Evolutionary conservation across 2,113 vertebrate genomes (phyloP), one percentile per base, ranked within the genome.

Genomic region (Urocynchramus pylzowi): DNA sequence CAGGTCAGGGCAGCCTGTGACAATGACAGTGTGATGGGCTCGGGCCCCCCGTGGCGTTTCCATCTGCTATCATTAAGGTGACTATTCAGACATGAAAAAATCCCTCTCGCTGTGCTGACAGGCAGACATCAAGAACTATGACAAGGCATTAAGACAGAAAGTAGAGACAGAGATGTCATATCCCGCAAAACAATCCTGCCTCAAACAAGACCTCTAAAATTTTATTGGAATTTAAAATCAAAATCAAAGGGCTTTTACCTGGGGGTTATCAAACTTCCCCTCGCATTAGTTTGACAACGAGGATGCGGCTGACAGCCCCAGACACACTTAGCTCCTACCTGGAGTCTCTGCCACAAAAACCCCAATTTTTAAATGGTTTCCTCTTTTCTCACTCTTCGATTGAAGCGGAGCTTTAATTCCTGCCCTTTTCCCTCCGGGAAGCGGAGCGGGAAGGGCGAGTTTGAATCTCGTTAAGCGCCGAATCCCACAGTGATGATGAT

Each of bases 61-160:
- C 99, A 99, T 99, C 98, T 99, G 98, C 98, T 98, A 98, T 99
- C 99, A 99, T 99, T 99, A 99, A 99, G 98, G 98, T 98, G 98
- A 98, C 98, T 98, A 98, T 94, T 99, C 98, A 99, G 98, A 99
- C 99, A 99, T 99, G 98, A 99, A 99, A 97, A 98, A 98, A 98
- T 98, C 98, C 98, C 98, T 98, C 98, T 98, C 92, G 98, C 98
- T 98, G 98, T 89, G 98, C 98, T 99, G 98, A 99, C 98, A 99
- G 98, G 98, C 98, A 98, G 97, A 95, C 98, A 98, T 99, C 98
- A 99, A 97, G 97, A 98, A 97, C 98, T 96, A 97, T 98, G 98
- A 98, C 98, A 98, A 98, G 98, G 98, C 98, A 98, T 98, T 98
- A 98, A 96, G 97, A 98, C 97, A 96, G 97, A 97, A 96, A 98